Evolutionary conservation across 2,888 invertebrate species (phyloP), one percentile per base, ranked within the genome.

Genomic region (Liopterus haemorrhoidalis): DNA sequence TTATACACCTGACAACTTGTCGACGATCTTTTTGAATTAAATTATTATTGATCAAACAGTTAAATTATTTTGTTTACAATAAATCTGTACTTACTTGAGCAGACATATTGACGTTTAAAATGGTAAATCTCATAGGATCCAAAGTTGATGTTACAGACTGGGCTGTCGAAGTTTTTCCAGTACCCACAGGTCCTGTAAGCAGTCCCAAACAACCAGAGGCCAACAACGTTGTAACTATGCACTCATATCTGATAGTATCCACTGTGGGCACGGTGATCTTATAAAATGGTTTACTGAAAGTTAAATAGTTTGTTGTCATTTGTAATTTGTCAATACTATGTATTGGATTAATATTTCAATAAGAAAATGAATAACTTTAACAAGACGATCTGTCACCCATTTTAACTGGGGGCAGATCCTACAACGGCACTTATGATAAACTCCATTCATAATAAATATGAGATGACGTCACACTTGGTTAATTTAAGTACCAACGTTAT

Each of bases 181-280:
- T 88, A n/a, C 92, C 92, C 0, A 89, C 86, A 20, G 86, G 82
- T 0, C 92, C 92, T 0, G 85, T 82, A 25, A 92, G 64, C 54
- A 92, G 67, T 3, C 86, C 82, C 0, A 90, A 88, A 61, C 74
- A 73, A 1, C 81, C 80, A 4, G 75, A 70, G 22, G 66, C 64
- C 41, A 91, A 64, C 49, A 89, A 74, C 5, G 76, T 71, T 6
- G 78, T 72, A 0, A 86, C 79, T 3, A 92, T 69, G 57, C 76
- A 79, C 60, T 87, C 80, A 60, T 92, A 88, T 5, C 92, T 75
- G n/a, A 89, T 74, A 11, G 89, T 88, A 65, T 93, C 92, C 20
- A 89, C 81, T 0, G 91, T 92, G 0, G 92, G 92, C 2, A 92
- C 89, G 49, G 84, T 76, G 55, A 91, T 84, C 63, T 80, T 82